These are phyloP conservation scores for Andrena hattorfiana DNA, from an alignment of 2,888 invertebrate genomes.

Conservation along the genomic window DNA sequence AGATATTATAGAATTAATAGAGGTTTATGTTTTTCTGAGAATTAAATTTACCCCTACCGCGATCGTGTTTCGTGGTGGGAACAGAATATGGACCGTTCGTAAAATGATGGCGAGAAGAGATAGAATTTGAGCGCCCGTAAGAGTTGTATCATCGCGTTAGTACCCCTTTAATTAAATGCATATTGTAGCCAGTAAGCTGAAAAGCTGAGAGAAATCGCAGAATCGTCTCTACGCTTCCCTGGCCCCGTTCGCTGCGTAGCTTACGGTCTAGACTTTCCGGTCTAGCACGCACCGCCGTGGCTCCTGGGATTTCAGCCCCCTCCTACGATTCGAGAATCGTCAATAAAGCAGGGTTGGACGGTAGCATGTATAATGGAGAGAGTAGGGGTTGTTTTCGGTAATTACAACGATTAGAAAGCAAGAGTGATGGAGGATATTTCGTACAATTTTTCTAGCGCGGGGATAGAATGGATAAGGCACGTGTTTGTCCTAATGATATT, in stretches of 20 bases:
- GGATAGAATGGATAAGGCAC: background rate
- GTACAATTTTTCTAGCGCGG: background rate
- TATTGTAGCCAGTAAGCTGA: background rate
- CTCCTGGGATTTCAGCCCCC: conserved; percentile 44
- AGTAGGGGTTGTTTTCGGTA: background rate
- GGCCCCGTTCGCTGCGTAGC: conserved; percentile 76
- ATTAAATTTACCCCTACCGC: too few relatives aligned
- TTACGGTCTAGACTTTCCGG: conserved; percentile 49
- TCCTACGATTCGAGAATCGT: conserved; percentile 35
- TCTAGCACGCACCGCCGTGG: conserved; percentile 43
- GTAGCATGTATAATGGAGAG: background rate
- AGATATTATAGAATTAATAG: too few relatives aligned
- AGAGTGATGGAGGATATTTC: background rate
- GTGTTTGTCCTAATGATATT: background rate
- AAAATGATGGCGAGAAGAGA: background rate
- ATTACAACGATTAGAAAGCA: background rate
- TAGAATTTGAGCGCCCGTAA: background rate
- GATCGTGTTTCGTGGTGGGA: too few relatives aligned
- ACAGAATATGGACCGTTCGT: background rate
- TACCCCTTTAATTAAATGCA: conserved; percentile 15
- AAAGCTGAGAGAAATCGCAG: conserved; percentile 6
- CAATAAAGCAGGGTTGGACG: conserved; percentile 32
- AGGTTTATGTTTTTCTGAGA: too few relatives aligned
- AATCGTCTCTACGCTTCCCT: conserved; percentile 27
- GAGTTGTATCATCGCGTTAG: background rate